These are phyloP conservation scores for Uromys caudimaculatus DNA, from an alignment of 2,797 vertebrate genomes.

Conservation along the genomic window DNA sequence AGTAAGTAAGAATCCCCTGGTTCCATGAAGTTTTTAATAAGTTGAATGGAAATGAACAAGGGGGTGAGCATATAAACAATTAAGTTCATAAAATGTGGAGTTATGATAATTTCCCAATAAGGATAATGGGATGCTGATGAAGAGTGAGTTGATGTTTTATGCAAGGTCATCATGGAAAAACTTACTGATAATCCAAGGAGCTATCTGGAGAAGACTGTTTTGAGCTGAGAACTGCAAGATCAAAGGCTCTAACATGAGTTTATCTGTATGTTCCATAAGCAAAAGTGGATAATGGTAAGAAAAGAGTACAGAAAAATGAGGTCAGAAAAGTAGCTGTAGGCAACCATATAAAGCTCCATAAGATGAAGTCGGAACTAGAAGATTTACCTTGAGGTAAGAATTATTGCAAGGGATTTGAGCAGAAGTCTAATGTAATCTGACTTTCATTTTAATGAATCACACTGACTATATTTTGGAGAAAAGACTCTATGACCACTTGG, in stretches of 20 bases:
- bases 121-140: background rate
- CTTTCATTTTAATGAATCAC: conserved; percentile 37
- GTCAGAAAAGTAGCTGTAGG: background rate
- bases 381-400: conserved; percentile 17
- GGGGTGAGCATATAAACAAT: background rate
- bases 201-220: background rate
- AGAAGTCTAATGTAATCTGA: background rate
- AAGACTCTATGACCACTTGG: background rate
- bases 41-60: background rate
- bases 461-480: background rate
- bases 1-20: background rate
- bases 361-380: background rate
- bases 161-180: background rate
- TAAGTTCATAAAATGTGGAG: background rate
- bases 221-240: background rate
- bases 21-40: background rate
- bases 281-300: background rate
- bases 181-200: background rate
- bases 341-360: background rate
- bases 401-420: background rate
- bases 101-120: background rate
- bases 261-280: background rate
- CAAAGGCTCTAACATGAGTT: background rate
- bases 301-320: background rate
- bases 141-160: background rate